phyloP scores from a whole-genome alignment of 2,797 vertebrate genomes.

The Peromyscus aztecus region DNA sequence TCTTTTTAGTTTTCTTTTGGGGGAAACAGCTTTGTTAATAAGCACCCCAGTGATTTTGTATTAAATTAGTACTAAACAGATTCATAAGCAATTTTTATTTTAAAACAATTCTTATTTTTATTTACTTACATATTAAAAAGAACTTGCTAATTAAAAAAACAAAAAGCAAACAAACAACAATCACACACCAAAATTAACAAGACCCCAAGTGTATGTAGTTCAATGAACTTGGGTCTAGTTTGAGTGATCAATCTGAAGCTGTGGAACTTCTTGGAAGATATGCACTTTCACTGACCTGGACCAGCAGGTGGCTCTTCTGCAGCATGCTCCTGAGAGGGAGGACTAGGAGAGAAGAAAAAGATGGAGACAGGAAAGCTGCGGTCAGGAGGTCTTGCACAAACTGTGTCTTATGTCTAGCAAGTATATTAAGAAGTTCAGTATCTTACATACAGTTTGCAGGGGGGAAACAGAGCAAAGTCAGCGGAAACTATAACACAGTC shows the following conservation, averaged over 20 bases:
- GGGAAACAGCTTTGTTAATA: not conserved
- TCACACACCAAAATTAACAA: not conserved
- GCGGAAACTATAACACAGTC: not conserved
- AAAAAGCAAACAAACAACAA: not conserved
- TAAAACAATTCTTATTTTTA: not conserved
- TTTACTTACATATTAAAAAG: not conserved
- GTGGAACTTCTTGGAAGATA: not conserved
- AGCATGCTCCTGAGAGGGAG: not conserved
- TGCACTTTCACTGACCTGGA: not conserved
- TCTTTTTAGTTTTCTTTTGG: not conserved
- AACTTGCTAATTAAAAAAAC: not conserved
- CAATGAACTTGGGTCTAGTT: no score
- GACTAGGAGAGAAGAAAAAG: no score
- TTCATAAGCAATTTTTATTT: not conserved
- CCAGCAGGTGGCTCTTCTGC: not conserved
- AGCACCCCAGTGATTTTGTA: not conserved
- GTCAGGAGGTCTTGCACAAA: not conserved
- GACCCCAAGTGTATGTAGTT: not conserved
- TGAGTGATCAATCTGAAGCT: not conserved
- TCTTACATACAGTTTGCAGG: not conserved
- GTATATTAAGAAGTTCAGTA: not conserved
- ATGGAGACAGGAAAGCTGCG: not conserved
- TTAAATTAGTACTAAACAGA: not conserved
- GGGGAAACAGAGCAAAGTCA: not conserved
- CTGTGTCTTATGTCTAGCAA: not conserved